Evolutionary conservation across 2,113 vertebrate species (phyloP).

Genomic region (Pelobates fuscus): DNA sequence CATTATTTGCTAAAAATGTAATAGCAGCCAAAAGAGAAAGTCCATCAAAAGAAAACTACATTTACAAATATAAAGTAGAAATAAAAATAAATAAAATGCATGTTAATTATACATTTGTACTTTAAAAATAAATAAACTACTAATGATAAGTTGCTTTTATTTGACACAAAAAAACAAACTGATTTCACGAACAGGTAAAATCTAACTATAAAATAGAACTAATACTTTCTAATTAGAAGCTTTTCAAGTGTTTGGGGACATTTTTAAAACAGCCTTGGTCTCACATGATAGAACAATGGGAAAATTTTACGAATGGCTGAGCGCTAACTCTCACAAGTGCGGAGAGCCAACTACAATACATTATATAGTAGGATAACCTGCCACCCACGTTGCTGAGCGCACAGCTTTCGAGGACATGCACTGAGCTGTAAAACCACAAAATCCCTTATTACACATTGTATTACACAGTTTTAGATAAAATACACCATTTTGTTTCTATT

Average conservation of each 20-base stretch:
- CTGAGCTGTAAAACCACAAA: conserved; percentile 94
- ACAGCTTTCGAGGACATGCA: conserved; percentile 91
- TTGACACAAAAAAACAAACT: too few relatives aligned
- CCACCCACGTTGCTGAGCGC: conserved; percentile 98
- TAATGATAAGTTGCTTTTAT: conserved; percentile 11
- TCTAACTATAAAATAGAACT: too few relatives aligned
- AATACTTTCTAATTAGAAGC: conserved; percentile 76
- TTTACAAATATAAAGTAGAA: too few relatives aligned
- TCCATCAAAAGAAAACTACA: conserved; percentile 95
- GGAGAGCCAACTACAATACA: conserved; percentile 96
- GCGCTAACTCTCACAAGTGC: conserved; percentile 92
- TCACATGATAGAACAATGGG: conserved; percentile 94
- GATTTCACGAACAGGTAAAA: too few relatives aligned
- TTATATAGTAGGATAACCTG: conserved; percentile 90
- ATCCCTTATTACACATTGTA: conserved; percentile 92
- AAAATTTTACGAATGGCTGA: conserved; percentile 96
- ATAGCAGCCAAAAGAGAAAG: conserved; percentile 92
- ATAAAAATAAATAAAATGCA: too few relatives aligned
- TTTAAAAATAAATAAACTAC: conserved; percentile 27
- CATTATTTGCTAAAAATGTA: conserved; percentile 95
- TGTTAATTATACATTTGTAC: conserved; percentile 68
- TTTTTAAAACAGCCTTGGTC: conserved; percentile 82
- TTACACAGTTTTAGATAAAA: conserved; percentile 84
- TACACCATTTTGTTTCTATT: conserved; percentile 68
- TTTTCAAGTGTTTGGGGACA: conserved; percentile 79